These are phyloP conservation scores for Nomada lathburiana DNA, from an alignment of 2,888 invertebrate genomes.

Conservation along the genomic window DNA sequence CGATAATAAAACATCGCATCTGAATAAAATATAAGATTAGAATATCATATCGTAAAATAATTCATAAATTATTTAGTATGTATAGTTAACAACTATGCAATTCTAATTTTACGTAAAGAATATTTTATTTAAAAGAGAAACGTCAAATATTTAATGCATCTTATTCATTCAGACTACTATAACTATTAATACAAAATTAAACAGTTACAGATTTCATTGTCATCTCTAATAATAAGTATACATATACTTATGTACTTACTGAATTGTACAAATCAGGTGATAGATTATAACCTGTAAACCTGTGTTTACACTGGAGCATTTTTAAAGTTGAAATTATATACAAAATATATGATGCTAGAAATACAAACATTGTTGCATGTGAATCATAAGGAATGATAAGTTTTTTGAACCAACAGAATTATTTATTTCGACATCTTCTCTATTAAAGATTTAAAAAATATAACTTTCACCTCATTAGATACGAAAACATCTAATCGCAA, in stretches of 20 bases:
- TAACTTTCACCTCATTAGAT: not conserved
- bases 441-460: conserved; percentile 1
- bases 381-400: not conserved
- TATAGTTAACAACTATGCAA: not conserved
- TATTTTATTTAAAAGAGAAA: not conserved
- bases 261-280: conserved; percentile 30
- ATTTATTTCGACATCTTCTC: not conserved
- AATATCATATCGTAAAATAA: not conserved
- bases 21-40: not conserved
- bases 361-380: not conserved
- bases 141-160: not conserved
- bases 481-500: not conserved
- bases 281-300: conserved; percentile 2
- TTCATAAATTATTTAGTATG: not conserved
- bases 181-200: not conserved
- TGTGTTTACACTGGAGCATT: not conserved
- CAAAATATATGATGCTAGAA: not conserved
- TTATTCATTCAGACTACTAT: not conserved
- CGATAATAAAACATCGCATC: not conserved
- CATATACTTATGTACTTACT: no score
- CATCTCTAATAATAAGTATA: no score
- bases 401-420: not conserved
- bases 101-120: not conserved
- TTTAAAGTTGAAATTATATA: not conserved
- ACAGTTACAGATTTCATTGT: not conserved